phyloP scores from a whole-genome alignment of 1,140 invertebrate genomes.

The Brachystomella parvula region DNA sequence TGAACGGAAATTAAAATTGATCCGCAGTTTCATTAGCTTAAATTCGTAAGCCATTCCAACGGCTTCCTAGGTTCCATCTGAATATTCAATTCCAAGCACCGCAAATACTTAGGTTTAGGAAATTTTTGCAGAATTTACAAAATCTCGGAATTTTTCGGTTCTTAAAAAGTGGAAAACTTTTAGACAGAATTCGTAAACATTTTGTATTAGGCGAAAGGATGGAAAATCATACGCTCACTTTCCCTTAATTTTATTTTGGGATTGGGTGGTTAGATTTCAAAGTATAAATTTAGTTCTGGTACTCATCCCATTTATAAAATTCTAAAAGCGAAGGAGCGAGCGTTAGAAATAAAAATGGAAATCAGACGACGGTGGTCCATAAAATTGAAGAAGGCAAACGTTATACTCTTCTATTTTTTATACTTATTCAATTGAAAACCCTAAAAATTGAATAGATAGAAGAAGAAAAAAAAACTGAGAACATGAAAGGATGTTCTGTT shows the following conservation, averaged over 20 bases:
- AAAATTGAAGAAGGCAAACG: constrained; percentile 12
- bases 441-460: background rate
- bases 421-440: background rate
- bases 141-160: too few relatives aligned
- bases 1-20: too few relatives aligned
- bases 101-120: too few relatives aligned
- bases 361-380: constrained; percentile 21
- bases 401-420: too few relatives aligned
- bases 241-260: background rate
- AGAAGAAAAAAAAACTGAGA: too few relatives aligned
- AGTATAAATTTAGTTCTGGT: background rate
- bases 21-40: too few relatives aligned
- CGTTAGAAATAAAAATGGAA: background rate
- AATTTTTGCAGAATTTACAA: too few relatives aligned
- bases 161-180: background rate
- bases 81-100: too few relatives aligned
- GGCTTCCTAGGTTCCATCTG: too few relatives aligned
- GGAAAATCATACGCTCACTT: too few relatives aligned
- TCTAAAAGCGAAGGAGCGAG: background rate
- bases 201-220: background rate
- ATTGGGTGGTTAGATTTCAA: background rate
- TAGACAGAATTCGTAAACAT: background rate
- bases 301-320: background rate
- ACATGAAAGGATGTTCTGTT: too few relatives aligned
- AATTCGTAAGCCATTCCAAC: too few relatives aligned